Conservation (phyloP, 1,140 invertebrate genomes). For the Medauroidea extradentata region DNA sequence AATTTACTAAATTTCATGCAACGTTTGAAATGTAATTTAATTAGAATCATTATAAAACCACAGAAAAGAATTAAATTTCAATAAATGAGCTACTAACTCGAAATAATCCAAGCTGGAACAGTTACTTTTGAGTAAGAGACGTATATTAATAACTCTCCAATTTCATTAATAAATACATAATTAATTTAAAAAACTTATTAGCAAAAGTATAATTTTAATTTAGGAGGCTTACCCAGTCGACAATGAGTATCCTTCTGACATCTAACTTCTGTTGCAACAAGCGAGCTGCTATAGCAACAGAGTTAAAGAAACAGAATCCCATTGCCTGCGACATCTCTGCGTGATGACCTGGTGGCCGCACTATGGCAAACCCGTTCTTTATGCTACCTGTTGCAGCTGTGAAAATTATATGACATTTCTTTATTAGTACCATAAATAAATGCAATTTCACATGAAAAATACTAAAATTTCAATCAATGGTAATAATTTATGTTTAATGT, state of each 20-base stretch:
- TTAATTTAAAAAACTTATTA: neutral
- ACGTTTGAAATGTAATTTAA: no score
- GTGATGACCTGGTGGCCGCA: conserved; percentile 97
- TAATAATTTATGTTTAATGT: no score
- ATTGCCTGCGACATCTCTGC: conserved; percentile 95
- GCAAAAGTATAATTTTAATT: neutral
- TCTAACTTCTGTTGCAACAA: conserved; percentile 80
- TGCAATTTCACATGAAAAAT: no score
- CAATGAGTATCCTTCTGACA: conserved; percentile 86
- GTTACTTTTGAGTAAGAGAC: neutral
- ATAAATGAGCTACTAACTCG: neutral
- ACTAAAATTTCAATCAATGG: no score
- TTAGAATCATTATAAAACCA: no score
- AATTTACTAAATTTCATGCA: no score
- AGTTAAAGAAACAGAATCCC: conserved; percentile 99
- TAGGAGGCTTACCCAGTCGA: conserved; percentile 78
- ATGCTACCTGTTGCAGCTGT: conserved; percentile 69
- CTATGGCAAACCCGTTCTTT: conserved; percentile 94
- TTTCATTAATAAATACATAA: neutral
- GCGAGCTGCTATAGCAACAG: conserved; percentile 94
- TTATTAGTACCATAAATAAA: no score
- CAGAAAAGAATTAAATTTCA: neutral
- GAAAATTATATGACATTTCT: no score
- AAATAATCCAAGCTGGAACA: no score
- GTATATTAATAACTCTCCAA: neutral